phyloP scores from a whole-genome alignment of 1,140 invertebrate genomes.

The Plodia interpunctella region DNA sequence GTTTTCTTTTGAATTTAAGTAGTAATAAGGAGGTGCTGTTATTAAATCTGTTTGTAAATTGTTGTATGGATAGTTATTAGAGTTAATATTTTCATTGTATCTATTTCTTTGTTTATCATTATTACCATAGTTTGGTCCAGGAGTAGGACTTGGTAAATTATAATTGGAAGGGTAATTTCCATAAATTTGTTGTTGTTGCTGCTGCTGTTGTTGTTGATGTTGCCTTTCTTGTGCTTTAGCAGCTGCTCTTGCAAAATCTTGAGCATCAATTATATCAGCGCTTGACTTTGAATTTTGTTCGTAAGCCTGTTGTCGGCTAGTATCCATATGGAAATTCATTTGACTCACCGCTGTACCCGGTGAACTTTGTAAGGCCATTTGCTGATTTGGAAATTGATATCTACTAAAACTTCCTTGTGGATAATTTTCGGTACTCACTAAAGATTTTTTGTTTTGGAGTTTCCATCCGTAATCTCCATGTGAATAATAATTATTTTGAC shows the following conservation, averaged over 20 bases:
- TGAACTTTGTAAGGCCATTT: constrained; percentile 33
- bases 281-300: constrained; percentile 53
- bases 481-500: constrained; percentile 52
- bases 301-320: constrained; percentile 53
- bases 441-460: constrained; percentile 53
- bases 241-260: constrained; percentile 69
- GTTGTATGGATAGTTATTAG: constrained; percentile 36
- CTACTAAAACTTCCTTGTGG: constrained; percentile 35
- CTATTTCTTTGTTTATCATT: constrained; percentile 48
- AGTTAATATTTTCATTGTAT: constrained; percentile 31
- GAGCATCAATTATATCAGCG: constrained; percentile 45
- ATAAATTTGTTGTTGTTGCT: constrained; percentile 20
- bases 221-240: constrained; percentile 68
- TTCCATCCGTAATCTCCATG: constrained; percentile 74
- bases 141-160: constrained; percentile 19
- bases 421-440: constrained; percentile 42
- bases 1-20: constrained; percentile 42
- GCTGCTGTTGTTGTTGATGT: constrained; percentile 43
- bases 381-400: constrained; percentile 31
- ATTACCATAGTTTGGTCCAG: constrained; percentile 26
- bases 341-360: constrained; percentile 47
- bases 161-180: constrained; percentile 22
- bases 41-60: constrained; percentile 52
- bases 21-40: constrained; percentile 54
- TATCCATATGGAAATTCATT: constrained; percentile 65